Evolutionary conservation across 2,797 vertebrate species (phyloP), one percentile per base, ranked within the genome.

Genomic region (Eupleurogrammus muticus): DNA sequence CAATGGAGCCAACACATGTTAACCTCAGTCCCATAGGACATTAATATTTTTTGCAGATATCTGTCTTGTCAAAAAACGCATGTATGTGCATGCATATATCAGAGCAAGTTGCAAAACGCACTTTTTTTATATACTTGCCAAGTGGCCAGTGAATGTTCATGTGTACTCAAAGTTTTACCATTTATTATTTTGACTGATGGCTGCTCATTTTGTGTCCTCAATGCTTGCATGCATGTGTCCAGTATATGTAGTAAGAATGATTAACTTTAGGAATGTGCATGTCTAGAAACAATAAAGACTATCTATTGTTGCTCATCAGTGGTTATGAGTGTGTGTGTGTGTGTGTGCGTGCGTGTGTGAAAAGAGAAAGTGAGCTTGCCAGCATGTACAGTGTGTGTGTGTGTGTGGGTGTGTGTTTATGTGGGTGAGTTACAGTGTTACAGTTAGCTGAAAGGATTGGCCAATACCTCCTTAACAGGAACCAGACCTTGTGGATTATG

Each of bases 381-480:
- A 42, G 28, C 66, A 38, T 35, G 48, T 44, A 32, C 21, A 60
- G 50, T 67, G 11, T 46, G 38, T 59, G 21, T 14, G 32, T 21
- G 21, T 19, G 32, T 14, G 28, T 28, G 28, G 28, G 36, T 4
- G 28, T 23, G 19, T 24, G n/a, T 48, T 24, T 40, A 17, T 77
- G 47, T 70, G 70, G 5, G n/a, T 57, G 59, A 28, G 65, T 78
- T 75, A 48, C n/a, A 75, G 73, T 82, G 65, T 78, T 75, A 48
- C n/a, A 75, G 73, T 82, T 80, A 44, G 56, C 76, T 80, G 44
- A 32, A 78, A 47, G 63, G 58, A 83, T 91, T 90, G 82, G 79
- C 80, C 79, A 90, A 87, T 89, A 66, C 74, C 57, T 64, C 44
- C 48, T 46, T 90, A 91, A 90, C 80, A 77, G 65, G 55, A 92